These are phyloP conservation scores for Anguilla rostrata DNA, from an alignment of 2,113 vertebrate genomes.

Conservation along the genomic window DNA sequence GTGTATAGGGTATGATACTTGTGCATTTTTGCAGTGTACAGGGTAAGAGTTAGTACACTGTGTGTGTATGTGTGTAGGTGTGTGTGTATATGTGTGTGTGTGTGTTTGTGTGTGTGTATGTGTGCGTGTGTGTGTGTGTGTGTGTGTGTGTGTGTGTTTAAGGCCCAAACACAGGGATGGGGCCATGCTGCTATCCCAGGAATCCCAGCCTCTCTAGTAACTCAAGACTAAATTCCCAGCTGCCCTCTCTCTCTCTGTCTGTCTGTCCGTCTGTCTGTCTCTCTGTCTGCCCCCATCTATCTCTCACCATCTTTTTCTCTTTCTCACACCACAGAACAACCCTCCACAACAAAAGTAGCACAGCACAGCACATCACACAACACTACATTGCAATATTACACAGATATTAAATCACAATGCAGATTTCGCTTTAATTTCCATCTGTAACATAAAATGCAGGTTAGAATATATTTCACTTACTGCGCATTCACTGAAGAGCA, in stretches of 20 bases:
- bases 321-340: slow-evolving; percentile 22
- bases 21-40: not conserved
- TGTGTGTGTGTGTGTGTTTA: not conserved
- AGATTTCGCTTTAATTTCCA: not conserved
- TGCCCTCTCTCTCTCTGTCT: slow-evolving; percentile 38
- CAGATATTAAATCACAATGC: not conserved
- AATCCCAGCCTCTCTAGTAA: slow-evolving; percentile 23
- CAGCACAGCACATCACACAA: not conserved
- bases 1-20: not conserved
- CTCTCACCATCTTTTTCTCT: slow-evolving; percentile 28
- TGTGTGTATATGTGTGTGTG: not conserved
- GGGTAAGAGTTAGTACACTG: not conserved
- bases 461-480: too few relatives aligned
- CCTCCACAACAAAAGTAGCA: not conserved
- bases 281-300: slow-evolving; percentile 32
- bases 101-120: not conserved
- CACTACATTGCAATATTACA: too few relatives aligned
- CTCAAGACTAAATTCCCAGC: slow-evolving; percentile 55
- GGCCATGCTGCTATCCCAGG: slow-evolving; percentile 5
- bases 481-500: too few relatives aligned
- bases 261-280: not conserved
- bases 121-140: not conserved
- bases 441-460: not conserved
- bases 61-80: not conserved
- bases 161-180: not conserved